Conservation (phyloP, 1,140 invertebrate species). For the Papilio aristodemus region DNA sequence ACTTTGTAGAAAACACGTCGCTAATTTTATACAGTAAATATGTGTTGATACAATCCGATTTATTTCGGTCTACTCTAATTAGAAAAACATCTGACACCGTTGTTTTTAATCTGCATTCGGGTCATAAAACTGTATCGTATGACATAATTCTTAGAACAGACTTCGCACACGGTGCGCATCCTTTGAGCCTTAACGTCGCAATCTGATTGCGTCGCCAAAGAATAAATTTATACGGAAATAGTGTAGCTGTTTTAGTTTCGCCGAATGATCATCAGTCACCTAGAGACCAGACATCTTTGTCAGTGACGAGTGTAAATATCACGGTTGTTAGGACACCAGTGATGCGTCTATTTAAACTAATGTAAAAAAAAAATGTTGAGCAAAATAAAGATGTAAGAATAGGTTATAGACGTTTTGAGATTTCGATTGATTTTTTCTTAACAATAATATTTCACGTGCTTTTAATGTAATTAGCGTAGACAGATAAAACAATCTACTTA, state of each 20-base stretch:
- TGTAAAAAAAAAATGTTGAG: too few species aligned
- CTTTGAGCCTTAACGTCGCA: constrained; percentile 5
- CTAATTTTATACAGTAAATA: background rate
- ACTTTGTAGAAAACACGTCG: background rate
- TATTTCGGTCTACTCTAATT: constrained; percentile 3
- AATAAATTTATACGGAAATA: constrained; percentile 18
- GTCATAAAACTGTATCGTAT: constrained; percentile 12
- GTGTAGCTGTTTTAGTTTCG: constrained; percentile 10
- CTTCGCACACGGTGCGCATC: background rate
- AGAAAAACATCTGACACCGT: background rate
- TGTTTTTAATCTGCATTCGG: constrained; percentile 12
- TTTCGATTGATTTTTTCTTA: too few species aligned
- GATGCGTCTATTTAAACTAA: background rate
- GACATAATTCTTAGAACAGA: constrained; percentile 14
- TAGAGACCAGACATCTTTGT: background rate
- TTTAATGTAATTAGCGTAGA: too few species aligned
- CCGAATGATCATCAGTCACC: background rate
- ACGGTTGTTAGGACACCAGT: background rate
- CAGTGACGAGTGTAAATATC: constrained; percentile 1
- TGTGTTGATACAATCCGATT: background rate
- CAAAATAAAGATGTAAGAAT: too few species aligned
- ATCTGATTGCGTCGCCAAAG: background rate
- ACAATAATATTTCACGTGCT: too few species aligned
- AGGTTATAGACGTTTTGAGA: too few species aligned
- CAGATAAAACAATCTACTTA: too few species aligned